Evolutionary conservation across 2,888 invertebrate species (phyloP), one percentile per base, ranked within the genome.

Genomic region (Clunio marinus): DNA sequence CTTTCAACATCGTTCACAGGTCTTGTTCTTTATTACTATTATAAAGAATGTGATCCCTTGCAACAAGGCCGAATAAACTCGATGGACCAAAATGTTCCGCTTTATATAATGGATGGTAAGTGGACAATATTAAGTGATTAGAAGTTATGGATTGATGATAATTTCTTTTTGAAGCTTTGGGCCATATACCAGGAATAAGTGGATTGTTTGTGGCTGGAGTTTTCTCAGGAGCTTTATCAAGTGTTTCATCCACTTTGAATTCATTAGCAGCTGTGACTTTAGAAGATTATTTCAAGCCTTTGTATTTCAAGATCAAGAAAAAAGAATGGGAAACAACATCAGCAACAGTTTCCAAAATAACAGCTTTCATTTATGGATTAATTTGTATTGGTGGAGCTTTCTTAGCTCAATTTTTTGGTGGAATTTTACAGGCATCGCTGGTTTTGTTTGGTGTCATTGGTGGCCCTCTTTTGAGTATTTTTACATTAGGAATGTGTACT

Each of bases 191-290:
- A 0, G 96, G 95, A 0, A 75, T 96, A 20, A 86, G 93, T 0
- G 96, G 96, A 0, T 81, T 96, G 22, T 95, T 96, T 75, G 88
- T 95, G 0, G 91, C 95, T 2, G 89, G 95, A 2, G 89, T 96
- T 70, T 94, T 96, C 76, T 93, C 93, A 73, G 96, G 93, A 0
- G 90, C 94, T 0, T 81, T 96, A 8, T 94, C 95, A 55, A 94
- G 95, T 0, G 88, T 96, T 70, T 96, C 95, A 0, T 93, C 96
- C 0, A 88, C 93, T 1, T 84, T 96, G 70, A 96, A 95, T 75
- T 92, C 95, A 1, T 81, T 96, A 58, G 88, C 96, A 0, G 95
- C 96, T 0, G 92, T 96, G 13, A 91, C 93, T 0, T 80, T 95
- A 55, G 89, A 93, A 74, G 96, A 96, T 78, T 93, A 95, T 72